Evolutionary conservation across 2,888 invertebrate genomes (phyloP), one percentile per base, ranked within the genome.

Genomic region (Acholoe squamosa): DNA sequence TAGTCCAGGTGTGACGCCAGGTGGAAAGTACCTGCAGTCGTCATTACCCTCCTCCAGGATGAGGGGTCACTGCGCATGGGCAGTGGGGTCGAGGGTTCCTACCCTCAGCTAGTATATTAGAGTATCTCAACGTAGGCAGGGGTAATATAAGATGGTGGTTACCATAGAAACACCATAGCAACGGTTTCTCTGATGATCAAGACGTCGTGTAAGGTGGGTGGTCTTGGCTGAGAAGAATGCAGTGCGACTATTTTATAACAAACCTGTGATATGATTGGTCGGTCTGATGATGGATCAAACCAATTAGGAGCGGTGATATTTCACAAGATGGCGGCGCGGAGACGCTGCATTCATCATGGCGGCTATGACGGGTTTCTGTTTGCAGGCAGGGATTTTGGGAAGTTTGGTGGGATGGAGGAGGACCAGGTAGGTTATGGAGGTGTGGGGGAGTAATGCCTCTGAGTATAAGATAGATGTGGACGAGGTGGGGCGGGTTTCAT

Each of bases 1-100:
- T 86, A 86, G 86, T 28, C 52, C 86, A 86, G 86, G 86, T 86
- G 86, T 86, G 84, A 16, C 34, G 43, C 43, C 25, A 61, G 84
- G 84, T 84, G 34, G 7, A 10, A 43, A 7, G 43, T 10, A 43
- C 10, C 43, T 10, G n/a, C 84, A 84, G 7, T 28, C 84, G 19
- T 43, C 84, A 84, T 84, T 84, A 84, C 22, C 43, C 12, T 1
- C 56, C n/a, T 52, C 25, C n/a, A 16, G 0, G 54, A 54, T 86
- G 12, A 86, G 28, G 12, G 14, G 86, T 54, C 54, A 54, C 25
- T 12, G 25, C 54, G 16, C 33, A 12, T 52, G 54, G 86, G 14
- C 54, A 54, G 22, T 28, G 52, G 86, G 61, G 61, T 19, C n/a
- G 14, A 14, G 61, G n/a, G n/a, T 3, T 61, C 61, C 61, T 19